Conservation (phyloP, 2,797 vertebrate genomes). For the Mormyrus hasselquistii region DNA sequence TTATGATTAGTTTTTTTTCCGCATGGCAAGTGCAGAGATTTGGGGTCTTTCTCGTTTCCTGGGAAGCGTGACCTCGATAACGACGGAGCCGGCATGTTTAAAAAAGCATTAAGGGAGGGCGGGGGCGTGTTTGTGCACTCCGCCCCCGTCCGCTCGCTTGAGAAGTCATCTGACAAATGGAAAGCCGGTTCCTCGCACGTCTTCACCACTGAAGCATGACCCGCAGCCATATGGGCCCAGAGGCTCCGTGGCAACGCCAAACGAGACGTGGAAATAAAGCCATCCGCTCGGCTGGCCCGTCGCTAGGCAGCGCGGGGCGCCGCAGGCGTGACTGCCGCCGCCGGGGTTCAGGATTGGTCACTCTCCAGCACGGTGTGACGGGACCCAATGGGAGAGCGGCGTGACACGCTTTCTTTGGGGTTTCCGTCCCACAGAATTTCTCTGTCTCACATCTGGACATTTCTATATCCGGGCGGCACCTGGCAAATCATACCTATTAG, state of each 20-base stretch:
- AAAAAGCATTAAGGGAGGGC: constrained; percentile 18
- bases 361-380: constrained; percentile 22
- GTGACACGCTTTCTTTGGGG: constrained; percentile 18
- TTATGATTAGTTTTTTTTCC: background rate
- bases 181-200: constrained; percentile 25
- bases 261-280: constrained; percentile 61
- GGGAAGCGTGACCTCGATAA: constrained; percentile 31
- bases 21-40: background rate
- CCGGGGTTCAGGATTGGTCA: constrained; percentile 25
- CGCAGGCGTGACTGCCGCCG: constrained; percentile 31
- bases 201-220: constrained; percentile 38
- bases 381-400: constrained; percentile 30
- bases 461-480: background rate
- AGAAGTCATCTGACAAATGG: constrained; percentile 74
- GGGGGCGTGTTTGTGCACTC: constrained; percentile 23
- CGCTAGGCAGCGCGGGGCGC: constrained; percentile 31
- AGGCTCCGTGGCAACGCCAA: constrained; percentile 11
- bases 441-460: background rate
- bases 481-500: background rate
- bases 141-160: constrained; percentile 59
- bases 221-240: constrained; percentile 62
- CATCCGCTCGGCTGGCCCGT: constrained; percentile 60
- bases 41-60: background rate
- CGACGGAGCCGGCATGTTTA: constrained; percentile 19
- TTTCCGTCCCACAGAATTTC: constrained; percentile 27